Base-by-base conservation (phyloP, 2,888 invertebrate species). In the Epirrhoe alternata region DNA sequence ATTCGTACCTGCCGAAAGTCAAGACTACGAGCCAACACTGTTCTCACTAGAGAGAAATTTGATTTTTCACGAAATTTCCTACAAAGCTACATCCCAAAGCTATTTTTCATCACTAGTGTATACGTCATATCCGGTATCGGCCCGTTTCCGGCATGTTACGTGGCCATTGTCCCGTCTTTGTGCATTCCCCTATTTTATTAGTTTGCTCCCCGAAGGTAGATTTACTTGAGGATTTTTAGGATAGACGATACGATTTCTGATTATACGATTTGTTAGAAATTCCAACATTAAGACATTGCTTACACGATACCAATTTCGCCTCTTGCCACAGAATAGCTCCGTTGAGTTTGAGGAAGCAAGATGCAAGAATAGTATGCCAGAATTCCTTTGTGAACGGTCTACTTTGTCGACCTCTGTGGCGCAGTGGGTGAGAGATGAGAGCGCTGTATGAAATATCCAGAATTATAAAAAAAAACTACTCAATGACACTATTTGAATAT, bases 141-240 rank as follows among this genome's bases (percentile, higher is more conserved):
- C 35, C 69, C 70, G 72, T 79, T 75, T 81, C 83, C 83, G 83
- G 77, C 69, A 73, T 78, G 80, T 83, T 83, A 84, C 81, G 79
- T 74, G 80, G 74, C 79, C 77, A 82, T 84, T 86, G 85, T 86
- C 77, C 72, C 70, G 72, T 79, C 81, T 81, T 85, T 84, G 81
- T 86, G 78, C 76, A 55, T 72, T 74, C 72, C 70, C 73, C 64
- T 68, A 74, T 85, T 87, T 86, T 86, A 86, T 88, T 87, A 84
- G 82, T 85, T 86, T 83, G 80, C 79, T 77, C 73, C 71, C 64
- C 64, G 52, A 62, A 81, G 77, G 76, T 78, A 70, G 68, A 62
- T 71, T 69, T 70, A 52, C 31, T 56, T 31, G 47, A 14, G 1
- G 2, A 12, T 0, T 72, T 73, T 61, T 52, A 33, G 10, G 16